Evolutionary conservation across 2,797 vertebrate genomes (phyloP), one percentile per base, ranked within the genome.

Genomic region (Eupleurogrammus muticus): DNA sequence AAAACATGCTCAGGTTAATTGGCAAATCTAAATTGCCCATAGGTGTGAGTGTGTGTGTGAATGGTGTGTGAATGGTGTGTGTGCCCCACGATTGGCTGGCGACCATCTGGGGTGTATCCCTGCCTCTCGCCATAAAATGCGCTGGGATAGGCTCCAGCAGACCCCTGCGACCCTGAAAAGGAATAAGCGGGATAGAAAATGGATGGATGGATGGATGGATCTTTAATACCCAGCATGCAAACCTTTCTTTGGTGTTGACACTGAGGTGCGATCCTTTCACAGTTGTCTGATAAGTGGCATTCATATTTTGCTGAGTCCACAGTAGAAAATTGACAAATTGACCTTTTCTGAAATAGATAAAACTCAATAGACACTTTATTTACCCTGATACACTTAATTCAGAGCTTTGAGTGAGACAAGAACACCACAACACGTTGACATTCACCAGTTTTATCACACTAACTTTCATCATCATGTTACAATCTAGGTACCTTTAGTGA

Each of bases 341-440:
- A 66, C 66, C 58, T 64, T 70, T 73, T 57, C 51, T 44, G 48
- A 61, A 48, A 66, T 53, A 44, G 50, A 19, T 19, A 24, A 38
- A 63, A 52, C 52, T 63, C 40, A 28, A 10, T 20, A 40, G 49
- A 35, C 14, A 44, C 19, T 57, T 73, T 53, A 44, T 66, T 71
- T 69, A 23, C 36, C n/a, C 47, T 23, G 38, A 24, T 21, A 36
- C 17, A 10, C 20, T 35, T 19, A 17, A 42, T 50, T 23, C 47
- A 50, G 54, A 66, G 35, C n/a, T 59, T 42, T 44, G 17, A 70
- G 38, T 49, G 23, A 34, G 38, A 42, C n/a, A 34, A 35, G 16
- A 20, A 70, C n/a, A 35, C 16, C n/a, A 48, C 52, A 12, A 40
- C 21, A 34, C 16, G 35, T 51, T 19, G 11, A 42, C n/a, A 49